Evolutionary conservation across 2,888 invertebrate species (phyloP).

Genomic region (Arenicola marina): DNA sequence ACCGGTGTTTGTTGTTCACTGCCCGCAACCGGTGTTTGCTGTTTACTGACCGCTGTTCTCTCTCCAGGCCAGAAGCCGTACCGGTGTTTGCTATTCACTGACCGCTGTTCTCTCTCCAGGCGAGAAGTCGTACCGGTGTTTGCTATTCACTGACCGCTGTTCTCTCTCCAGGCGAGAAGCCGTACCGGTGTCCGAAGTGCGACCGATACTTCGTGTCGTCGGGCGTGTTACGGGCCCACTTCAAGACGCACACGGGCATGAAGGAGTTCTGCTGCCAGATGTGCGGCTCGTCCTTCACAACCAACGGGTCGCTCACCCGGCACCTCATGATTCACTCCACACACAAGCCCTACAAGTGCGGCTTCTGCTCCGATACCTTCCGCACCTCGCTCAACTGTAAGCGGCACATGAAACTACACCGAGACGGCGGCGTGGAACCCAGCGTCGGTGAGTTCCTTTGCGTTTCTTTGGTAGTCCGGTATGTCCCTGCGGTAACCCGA

Average conservation of each 20-base stretch:
- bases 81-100: too few species aligned
- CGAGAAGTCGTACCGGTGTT: too few species aligned
- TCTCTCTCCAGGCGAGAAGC: constrained; percentile 61
- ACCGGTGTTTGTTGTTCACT: too few species aligned
- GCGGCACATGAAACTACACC: constrained; percentile 70
- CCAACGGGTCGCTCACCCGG: constrained; percentile 52
- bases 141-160: too few species aligned
- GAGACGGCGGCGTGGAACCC: too few species aligned
- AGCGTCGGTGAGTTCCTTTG: neutral
- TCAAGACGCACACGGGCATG: constrained; percentile 52
- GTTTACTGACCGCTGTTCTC: too few species aligned
- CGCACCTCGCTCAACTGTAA: constrained; percentile 68
- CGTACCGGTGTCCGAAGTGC: constrained; percentile 70
- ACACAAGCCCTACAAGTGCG: constrained; percentile 63
- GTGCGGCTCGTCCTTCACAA: constrained; percentile 50
- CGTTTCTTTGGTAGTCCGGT: too few species aligned
- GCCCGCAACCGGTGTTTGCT: too few species aligned
- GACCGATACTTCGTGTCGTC: constrained; percentile 61
- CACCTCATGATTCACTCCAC: constrained; percentile 51
- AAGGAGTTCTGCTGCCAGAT: constrained; percentile 39
- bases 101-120: too few species aligned
- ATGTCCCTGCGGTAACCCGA: too few species aligned
- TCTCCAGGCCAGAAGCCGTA: too few species aligned
- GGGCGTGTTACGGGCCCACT: constrained; percentile 50
- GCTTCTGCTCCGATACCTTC: constrained; percentile 67